phyloP scores from a whole-genome alignment of 2,888 invertebrate genomes.

The Ormyrus rosae region DNA sequence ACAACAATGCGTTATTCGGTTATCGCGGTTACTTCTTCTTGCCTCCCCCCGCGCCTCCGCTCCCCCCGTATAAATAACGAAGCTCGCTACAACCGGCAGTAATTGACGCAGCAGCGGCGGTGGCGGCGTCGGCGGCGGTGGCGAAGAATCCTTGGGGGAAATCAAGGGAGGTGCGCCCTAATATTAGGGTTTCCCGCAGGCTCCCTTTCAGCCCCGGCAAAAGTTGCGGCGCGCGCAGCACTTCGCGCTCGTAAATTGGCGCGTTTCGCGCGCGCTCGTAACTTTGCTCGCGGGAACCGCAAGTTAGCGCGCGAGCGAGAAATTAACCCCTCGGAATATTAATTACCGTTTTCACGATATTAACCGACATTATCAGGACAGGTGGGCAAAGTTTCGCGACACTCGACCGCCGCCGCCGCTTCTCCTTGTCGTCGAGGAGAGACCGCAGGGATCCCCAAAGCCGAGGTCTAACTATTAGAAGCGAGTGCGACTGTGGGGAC shows the following conservation, averaged over 20 bases:
- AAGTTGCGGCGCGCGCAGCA: constrained; percentile 22
- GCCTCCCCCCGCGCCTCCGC: background rate
- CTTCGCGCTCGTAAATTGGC: constrained; percentile 68
- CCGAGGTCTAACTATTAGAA: too few species aligned
- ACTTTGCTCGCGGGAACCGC: constrained; percentile 39
- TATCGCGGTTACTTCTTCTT: constrained; percentile 13
- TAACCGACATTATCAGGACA: constrained; percentile 74
- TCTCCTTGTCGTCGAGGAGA: constrained; percentile 56
- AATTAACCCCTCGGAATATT: constrained; percentile 74
- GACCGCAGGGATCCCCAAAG: constrained; percentile 14
- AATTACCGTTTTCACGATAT: constrained; percentile 75
- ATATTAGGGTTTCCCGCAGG: constrained; percentile 18
- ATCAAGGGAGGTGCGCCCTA: constrained; percentile 42
- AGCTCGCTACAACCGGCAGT: background rate
- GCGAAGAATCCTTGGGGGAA: constrained; percentile 49
- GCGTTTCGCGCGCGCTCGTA: constrained; percentile 37
- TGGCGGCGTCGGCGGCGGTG: too few species aligned
- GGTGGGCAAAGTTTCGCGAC: constrained; percentile 58
- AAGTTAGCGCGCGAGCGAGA: constrained; percentile 57
- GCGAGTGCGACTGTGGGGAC: background rate
- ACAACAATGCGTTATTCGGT: constrained; percentile 12
- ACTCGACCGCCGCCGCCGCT: constrained; percentile 6
- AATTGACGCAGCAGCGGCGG: constrained; percentile 15
- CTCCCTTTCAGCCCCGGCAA: background rate
- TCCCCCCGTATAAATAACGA: constrained; percentile 22